Evolutionary conservation across 2,797 vertebrate species (phyloP), one percentile per base, ranked within the genome.

Genomic region (Columba guinea): DNA sequence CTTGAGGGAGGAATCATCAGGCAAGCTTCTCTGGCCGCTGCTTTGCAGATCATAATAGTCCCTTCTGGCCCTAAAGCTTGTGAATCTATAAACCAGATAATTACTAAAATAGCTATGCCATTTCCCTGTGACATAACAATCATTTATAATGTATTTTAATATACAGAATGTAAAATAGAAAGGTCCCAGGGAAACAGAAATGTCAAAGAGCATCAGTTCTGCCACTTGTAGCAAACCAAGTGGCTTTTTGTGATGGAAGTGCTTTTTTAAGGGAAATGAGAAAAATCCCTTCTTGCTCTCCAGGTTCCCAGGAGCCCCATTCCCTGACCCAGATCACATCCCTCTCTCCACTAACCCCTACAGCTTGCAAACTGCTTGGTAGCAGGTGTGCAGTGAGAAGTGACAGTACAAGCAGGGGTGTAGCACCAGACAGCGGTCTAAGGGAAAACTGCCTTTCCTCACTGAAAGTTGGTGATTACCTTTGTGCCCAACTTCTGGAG

Each of bases 11-110:
- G 59, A 86, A 46, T 70, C 71, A 16, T 82, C 8, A 16, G 52
- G 37, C 5, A 13, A 88, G 73, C 44, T 83, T 34, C 70, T 88
- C 70, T 88, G 80, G 70, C 90, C 11, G 3, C 0, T 0, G 58
- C 63, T 93, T 55, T 71, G 53, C 74, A 53, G 56, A 79, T 55
- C 28, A 1, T 84, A 76, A 86, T 39, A 59, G 48, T 75, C 76
- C 69, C 51, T 91, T 81, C 77, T 92, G 88, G 77, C 86, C 86
- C 63, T 76, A 58, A 84, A 90, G 52, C 22, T 87, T 88, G 88
- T 65, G 94, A 84, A 84, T 78, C 91, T 68, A 75, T 94, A 91
- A 95, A 90, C 7, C 28, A 88, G 91, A 78, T 88, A 90, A 91
- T 91, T 94, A 84, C 76, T 64, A 48, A 91, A 94, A 94, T 55